Percentiles rank a stretch among this genome's conserved stretches.
Evolutionary conservation across 2,888 invertebrate species (phyloP).

Genomic region (Allolobophora icterica): DNA sequence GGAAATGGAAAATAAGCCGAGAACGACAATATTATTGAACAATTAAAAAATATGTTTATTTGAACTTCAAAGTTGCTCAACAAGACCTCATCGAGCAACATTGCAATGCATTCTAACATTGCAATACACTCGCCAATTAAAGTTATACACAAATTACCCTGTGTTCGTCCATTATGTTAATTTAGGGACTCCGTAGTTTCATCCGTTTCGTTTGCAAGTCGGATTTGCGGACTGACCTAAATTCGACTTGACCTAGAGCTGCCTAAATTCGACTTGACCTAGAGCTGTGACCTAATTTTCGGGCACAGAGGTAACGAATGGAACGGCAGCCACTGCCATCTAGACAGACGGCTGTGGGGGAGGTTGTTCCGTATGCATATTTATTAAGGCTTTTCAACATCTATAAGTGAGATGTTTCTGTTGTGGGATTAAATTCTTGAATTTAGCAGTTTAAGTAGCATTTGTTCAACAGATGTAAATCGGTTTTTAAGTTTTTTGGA

Average conservation of each 20-base stretch:
- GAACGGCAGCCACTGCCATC: neutral
- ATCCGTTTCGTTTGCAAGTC: neutral
- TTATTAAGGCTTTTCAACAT: neutral
- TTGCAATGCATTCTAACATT: no score
- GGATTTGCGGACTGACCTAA: no score
- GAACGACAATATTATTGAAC: no score
- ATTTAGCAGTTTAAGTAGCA: neutral
- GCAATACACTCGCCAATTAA: no score
- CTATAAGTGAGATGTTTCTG: neutral
- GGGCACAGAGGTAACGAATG: neutral
- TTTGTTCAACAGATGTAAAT: neutral
- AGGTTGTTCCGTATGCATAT: neutral
- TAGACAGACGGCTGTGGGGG: neutral
- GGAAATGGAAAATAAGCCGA: no score
- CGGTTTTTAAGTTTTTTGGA: neutral
- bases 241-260: no score
- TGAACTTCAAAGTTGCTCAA: neutral
- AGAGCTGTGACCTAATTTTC: neutral
- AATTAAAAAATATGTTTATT: no score
- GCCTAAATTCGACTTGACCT: neutral
- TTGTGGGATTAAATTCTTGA: slow-evolving; percentile 1
- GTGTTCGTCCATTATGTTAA: neutral
- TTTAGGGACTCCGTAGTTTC: neutral
- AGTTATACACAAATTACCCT: no score
- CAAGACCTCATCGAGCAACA: neutral